Evolutionary conservation across 2,888 invertebrate genomes (phyloP).

Genomic region (Mesochorus sp.): DNA sequence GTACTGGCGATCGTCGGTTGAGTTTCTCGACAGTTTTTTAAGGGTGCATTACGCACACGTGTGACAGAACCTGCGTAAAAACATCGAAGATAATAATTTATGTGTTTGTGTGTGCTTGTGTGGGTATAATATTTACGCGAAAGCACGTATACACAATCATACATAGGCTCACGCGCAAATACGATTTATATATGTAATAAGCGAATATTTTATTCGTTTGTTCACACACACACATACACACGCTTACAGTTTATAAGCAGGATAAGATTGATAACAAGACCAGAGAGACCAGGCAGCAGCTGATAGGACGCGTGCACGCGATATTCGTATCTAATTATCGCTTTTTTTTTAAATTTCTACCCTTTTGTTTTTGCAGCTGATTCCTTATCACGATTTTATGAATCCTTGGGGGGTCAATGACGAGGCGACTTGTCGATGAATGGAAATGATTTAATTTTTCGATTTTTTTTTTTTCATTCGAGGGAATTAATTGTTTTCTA

Average conservation of each 20-base stretch:
- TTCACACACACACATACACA: neutral
- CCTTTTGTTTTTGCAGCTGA: neutral
- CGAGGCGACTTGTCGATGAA: too few relatives aligned
- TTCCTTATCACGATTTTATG: too few relatives aligned
- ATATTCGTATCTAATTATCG: neutral
- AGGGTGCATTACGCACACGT: constrained; percentile 50
- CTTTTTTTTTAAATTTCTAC: neutral
- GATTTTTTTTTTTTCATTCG: neutral
- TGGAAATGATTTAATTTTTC: neutral
- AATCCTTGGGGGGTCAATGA: too few relatives aligned
- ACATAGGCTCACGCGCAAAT: constrained; percentile 14
- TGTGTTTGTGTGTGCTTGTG: too few relatives aligned
- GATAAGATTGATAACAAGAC: neutral
- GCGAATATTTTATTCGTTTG: constrained; percentile 27
- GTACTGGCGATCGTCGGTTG: neutral
- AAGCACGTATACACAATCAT: constrained; percentile 46
- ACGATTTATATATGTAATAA: constrained; percentile 41
- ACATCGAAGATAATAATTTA: neutral
- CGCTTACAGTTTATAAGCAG: constrained; percentile 29
- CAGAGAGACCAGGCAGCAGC: too few relatives aligned
- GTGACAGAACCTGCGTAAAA: constrained; percentile 33
- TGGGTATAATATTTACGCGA: constrained; percentile 28
- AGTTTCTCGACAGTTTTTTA: neutral
- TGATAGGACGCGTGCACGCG: constrained; percentile 1
- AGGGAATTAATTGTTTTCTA: neutral